Evolutionary conservation across 35 echinoderm and acorn worm genomes (phyloP).

Genomic region (Antedon bifida): DNA sequence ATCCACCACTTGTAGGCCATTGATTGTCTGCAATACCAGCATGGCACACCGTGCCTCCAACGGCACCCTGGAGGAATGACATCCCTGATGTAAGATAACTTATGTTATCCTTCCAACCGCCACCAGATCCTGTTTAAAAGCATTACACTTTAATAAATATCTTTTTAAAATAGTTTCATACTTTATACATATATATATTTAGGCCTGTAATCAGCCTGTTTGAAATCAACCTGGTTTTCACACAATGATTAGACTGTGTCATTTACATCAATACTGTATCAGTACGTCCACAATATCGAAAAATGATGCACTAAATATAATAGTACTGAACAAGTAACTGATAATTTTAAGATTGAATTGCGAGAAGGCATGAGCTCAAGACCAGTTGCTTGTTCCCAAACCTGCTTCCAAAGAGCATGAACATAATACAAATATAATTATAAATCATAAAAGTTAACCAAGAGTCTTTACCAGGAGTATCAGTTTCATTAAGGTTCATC

Average conservation of each 20-base stretch:
- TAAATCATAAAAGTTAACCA: too few species aligned
- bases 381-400: too few species aligned
- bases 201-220: too few species aligned
- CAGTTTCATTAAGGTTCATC: not conserved
- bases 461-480: slow-evolving; percentile 23
- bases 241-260: too few species aligned
- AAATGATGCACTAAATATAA: too few species aligned
- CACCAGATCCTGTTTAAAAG: slow-evolving; percentile 45
- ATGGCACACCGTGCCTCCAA: slow-evolving; percentile 36
- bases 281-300: too few species aligned
- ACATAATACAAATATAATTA: not conserved
- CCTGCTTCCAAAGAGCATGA: too few species aligned
- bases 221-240: too few species aligned
- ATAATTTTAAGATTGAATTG: too few species aligned
- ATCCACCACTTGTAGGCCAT: slow-evolving; percentile 66
- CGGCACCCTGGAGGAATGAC: slow-evolving; percentile 45
- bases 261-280: too few species aligned
- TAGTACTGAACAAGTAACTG: too few species aligned
- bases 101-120: slow-evolving; percentile 39
- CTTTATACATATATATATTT: not conserved
- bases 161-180: not conserved
- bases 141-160: not conserved
- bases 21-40: slow-evolving; percentile 27
- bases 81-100: slow-evolving; percentile 23
- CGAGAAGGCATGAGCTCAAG: too few species aligned